A percentile compares a stretch with the other conserved stretches of the same genome.
phyloP scores from a whole-genome alignment of 2,797 vertebrate species.

The Cyclura pinguis region DNA sequence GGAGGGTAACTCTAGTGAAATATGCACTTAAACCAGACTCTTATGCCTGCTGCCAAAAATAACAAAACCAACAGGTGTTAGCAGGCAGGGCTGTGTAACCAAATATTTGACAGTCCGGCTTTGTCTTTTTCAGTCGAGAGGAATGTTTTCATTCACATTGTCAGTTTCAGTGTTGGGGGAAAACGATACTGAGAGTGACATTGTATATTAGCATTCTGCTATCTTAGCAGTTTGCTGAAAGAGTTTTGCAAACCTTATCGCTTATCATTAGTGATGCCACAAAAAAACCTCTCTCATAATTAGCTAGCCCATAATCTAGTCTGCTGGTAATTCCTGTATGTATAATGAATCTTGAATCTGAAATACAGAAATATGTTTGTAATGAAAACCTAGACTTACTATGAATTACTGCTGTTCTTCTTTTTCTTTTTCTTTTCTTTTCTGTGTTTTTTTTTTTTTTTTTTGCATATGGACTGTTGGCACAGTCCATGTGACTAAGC shows the following conservation, averaged over 20 bases:
- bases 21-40: slow-evolving; percentile 53
- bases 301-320: not conserved
- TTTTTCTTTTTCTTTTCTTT: too few relatives aligned
- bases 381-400: not conserved
- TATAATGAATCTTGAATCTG: not conserved
- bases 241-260: slow-evolving; percentile 22
- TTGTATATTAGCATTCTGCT: slow-evolving; percentile 30
- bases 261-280: not conserved
- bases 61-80: slow-evolving; percentile 70
- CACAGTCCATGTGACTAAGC: not conserved
- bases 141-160: slow-evolving; percentile 30
- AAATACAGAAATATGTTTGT: not conserved
- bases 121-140: slow-evolving; percentile 45
- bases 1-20: slow-evolving; percentile 61
- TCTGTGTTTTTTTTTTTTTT: too few relatives aligned
- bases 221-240: slow-evolving; percentile 11
- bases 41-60: slow-evolving; percentile 67
- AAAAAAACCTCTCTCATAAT: not conserved
- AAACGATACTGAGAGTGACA: slow-evolving; percentile 18
- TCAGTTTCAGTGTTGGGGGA: slow-evolving; percentile 7
- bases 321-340: not conserved
- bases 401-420: not conserved
- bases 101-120: slow-evolving; percentile 54
- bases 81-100: slow-evolving; percentile 47
- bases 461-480: not conserved